phyloP scores from a whole-genome alignment of 37 sponge, comb jelly and placozoan genomes.

The Cliona cf. orientalis region DNA sequence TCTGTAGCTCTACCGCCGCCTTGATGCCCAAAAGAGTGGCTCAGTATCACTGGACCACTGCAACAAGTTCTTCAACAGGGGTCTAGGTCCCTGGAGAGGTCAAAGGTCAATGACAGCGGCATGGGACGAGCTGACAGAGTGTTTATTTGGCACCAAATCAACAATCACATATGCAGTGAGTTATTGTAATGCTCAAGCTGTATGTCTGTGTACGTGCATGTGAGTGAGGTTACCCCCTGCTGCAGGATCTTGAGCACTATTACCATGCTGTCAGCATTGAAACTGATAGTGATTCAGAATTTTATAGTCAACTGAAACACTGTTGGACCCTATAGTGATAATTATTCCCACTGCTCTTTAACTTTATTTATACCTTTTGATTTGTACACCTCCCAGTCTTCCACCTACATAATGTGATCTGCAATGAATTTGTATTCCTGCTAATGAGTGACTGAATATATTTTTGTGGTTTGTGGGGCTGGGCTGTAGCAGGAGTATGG shows the following conservation, averaged over 20 bases:
- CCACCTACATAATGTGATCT: too few species aligned
- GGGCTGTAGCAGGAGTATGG: too few species aligned
- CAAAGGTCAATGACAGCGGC: conserved; percentile 3
- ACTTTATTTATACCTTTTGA: conserved; percentile 1
- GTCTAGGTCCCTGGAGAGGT: too few species aligned
- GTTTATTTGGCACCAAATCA: neutral
- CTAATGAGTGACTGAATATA: too few species aligned
- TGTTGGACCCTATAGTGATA: conserved; percentile 43
- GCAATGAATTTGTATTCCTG: too few species aligned
- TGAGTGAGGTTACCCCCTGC: neutral
- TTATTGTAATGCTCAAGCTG: too few species aligned
- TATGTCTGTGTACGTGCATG: too few species aligned
- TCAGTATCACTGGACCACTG: conserved; percentile 8
- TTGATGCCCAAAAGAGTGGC: conserved; percentile 58
- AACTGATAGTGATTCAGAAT: conserved; percentile 25
- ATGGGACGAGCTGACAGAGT: neutral
- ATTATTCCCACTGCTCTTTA: neutral
- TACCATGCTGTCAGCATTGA: conserved; percentile 66
- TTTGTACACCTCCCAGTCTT: too few species aligned
- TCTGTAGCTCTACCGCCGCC: conserved; percentile 53
- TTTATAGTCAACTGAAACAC: conserved; percentile 16
- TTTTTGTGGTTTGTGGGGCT: too few species aligned
- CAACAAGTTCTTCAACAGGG: conserved; percentile 38
- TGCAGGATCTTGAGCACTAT: conserved; percentile 75
- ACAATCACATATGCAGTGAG: conserved; percentile 33